phyloP scores from a whole-genome alignment of 2,797 vertebrate genomes.

The Acestrorhynchus altus region DNA sequence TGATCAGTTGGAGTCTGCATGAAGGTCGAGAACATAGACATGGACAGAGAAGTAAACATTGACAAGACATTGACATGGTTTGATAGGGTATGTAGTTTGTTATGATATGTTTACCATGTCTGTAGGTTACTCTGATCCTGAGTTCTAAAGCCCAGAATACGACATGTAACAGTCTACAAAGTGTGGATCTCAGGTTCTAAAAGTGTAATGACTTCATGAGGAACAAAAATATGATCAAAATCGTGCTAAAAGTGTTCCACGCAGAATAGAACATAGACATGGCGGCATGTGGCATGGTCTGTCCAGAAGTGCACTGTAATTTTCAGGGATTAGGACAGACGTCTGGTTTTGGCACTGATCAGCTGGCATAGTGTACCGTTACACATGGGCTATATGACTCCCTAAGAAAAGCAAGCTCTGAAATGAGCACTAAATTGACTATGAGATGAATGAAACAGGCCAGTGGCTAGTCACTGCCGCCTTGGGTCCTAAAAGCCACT shows the following conservation, averaged over 20 bases:
- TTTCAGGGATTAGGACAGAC: slow-evolving; percentile 76
- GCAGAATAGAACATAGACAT: slow-evolving; percentile 36
- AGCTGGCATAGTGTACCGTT: slow-evolving; percentile 58
- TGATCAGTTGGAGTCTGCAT: too few relatives aligned
- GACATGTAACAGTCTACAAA: too few relatives aligned
- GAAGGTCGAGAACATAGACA: too few relatives aligned
- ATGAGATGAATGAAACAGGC: slow-evolving; percentile 41
- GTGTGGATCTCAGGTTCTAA: too few relatives aligned
- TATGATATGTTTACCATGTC: too few relatives aligned
- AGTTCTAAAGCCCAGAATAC: too few relatives aligned
- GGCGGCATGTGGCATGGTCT: slow-evolving; percentile 60
- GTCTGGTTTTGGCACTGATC: slow-evolving; percentile 66
- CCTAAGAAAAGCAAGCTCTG: slow-evolving; percentile 56
- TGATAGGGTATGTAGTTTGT: too few relatives aligned
- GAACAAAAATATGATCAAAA: slow-evolving; percentile 5
- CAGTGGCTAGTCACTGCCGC: slow-evolving; percentile 20
- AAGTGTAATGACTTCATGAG: too few relatives aligned
- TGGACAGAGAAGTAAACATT: too few relatives aligned
- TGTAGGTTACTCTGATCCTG: too few relatives aligned
- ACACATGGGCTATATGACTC: slow-evolving; percentile 45
- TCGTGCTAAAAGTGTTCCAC: not conserved
- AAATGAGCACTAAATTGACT: slow-evolving; percentile 41
- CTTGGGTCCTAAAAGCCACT: slow-evolving; percentile 42
- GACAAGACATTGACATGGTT: too few relatives aligned
- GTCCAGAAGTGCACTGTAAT: slow-evolving; percentile 76